Evolutionary conservation across 2,888 invertebrate genomes (phyloP), one percentile per base, ranked within the genome.

Genomic region (Germaria angustata): DNA sequence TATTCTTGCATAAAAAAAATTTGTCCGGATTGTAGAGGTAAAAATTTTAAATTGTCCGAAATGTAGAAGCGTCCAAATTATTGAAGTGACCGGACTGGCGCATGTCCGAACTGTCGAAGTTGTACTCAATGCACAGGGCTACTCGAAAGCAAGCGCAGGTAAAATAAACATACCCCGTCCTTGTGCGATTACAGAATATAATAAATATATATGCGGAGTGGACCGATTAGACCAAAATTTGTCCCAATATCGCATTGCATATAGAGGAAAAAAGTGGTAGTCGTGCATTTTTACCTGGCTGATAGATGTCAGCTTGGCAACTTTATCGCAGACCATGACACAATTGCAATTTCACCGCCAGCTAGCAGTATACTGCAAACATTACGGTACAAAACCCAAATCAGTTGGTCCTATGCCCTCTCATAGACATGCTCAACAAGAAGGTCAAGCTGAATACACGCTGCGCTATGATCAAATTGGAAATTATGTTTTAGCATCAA

Each of bases 261-360:
- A 65, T 28, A 63, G 65, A 55, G 75, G 63, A 39, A 49, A 73
- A 41, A 73, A 73, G 44, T 75, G 65, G 57, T 76, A 46, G 66
- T 44, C n/a, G 41, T 17, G 32, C 22, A 75, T 75, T 53, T 75
- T 75, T 65, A 73, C 53, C 17, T 63, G 73, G 28, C 39, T 63
- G 36, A 57, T 66, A 55, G 51, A 63, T 53, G 73, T 41, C 72
- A 49, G 22, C 28, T 36, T 49, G 39, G 72, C 39, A 73, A 11
- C 49, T 61, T 36, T 15, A 61, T 73, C 51, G 51, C 51, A 28
- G 24, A 73, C 24, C 24, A 63, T 65, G 41, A 24, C 53, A 11
- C 41, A 61, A 28, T 6, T 59, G 5, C 34, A 72, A 24, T 57
- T 71, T 61, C 13, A 49, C 15, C 46, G 22, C n/a, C 34, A 72